phyloP scores from a whole-genome alignment of 2,888 invertebrate species.

The Philhelius pedissequus region DNA sequence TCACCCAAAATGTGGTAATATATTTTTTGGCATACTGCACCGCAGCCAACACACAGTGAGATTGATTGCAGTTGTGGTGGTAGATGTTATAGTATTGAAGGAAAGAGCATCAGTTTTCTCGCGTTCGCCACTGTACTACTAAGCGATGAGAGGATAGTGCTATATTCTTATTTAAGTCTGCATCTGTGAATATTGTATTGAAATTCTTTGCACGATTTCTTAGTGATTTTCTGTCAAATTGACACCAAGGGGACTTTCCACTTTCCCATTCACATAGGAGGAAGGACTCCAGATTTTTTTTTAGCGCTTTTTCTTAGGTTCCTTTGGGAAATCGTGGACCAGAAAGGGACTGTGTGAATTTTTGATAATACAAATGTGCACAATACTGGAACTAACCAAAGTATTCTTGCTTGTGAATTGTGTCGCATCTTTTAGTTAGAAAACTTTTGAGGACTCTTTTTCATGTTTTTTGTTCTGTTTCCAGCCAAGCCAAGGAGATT shows the following conservation, averaged over 20 bases:
- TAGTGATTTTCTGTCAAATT: conserved; percentile 69
- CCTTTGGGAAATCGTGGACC: background rate
- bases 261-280: background rate
- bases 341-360: conserved; percentile 18
- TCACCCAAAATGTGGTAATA: background rate
- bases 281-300: background rate
- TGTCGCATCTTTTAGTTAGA: conserved; percentile 44
- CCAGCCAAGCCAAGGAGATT: background rate
- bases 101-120: background rate
- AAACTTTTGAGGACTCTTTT: background rate
- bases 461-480: background rate
- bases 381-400: conserved; percentile 19
- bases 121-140: background rate
- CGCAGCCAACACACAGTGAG: conserved; percentile 28
- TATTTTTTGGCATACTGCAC: conserved; percentile 38
- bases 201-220: conserved; percentile 61
- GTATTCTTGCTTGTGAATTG: conserved; percentile 34
- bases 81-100: background rate
- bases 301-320: background rate
- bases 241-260: conserved; percentile 59
- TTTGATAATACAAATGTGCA: conserved; percentile 21
- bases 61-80: conserved; percentile 20
- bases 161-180: too few relatives aligned
- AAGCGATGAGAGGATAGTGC: background rate
- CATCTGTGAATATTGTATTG: conserved; percentile 45